Evolutionary conservation across 92 coral and sea anemone genomes (phyloP).

Genomic region (Isaurus tuberculatus): DNA sequence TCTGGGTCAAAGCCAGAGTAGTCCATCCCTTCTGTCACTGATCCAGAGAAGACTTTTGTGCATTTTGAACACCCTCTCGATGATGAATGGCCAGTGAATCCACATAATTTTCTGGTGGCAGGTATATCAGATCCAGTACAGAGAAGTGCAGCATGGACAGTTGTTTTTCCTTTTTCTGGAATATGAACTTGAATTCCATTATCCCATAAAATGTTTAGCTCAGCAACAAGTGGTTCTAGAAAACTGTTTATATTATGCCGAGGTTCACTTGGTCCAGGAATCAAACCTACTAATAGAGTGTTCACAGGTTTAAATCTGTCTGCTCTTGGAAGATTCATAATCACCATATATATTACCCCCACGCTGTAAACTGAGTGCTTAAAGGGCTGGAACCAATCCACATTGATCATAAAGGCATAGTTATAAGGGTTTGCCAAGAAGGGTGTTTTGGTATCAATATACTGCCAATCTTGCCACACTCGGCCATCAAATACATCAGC

Average conservation of each 20-base stretch:
- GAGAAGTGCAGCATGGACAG: slow-evolving; percentile 51
- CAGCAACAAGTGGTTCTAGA: slow-evolving; percentile 58
- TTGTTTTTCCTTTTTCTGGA: neutral
- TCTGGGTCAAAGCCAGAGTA: no score
- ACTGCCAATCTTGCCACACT: slow-evolving; percentile 71
- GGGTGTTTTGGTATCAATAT: slow-evolving; percentile 51
- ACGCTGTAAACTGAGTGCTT: slow-evolving; percentile 62
- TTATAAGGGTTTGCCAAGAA: slow-evolving; percentile 63
- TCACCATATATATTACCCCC: slow-evolving; percentile 62
- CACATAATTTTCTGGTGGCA: slow-evolving; percentile 76
- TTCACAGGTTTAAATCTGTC: slow-evolving; percentile 59
- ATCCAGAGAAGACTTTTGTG: no score
- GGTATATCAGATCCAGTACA: slow-evolving; percentile 82
- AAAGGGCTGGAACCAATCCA: slow-evolving; percentile 79
- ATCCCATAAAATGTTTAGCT: slow-evolving; percentile 57
- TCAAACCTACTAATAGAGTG: slow-evolving; percentile 56
- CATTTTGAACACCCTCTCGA: no score
- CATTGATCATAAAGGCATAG: slow-evolving; percentile 70
- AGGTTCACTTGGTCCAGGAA: slow-evolving; percentile 67
- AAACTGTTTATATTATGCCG: slow-evolving; percentile 36
- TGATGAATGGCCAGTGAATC: slow-evolving; percentile 56
- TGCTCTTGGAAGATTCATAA: slow-evolving; percentile 69
- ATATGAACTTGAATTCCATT: slow-evolving; percentile 44
- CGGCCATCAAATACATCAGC: slow-evolving; percentile 76
- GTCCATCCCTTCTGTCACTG: no score